Evolutionary conservation across 23 tunicate genomes (phyloP), one percentile per base, ranked within the genome.

Genomic region (Trididemnum clinides): DNA sequence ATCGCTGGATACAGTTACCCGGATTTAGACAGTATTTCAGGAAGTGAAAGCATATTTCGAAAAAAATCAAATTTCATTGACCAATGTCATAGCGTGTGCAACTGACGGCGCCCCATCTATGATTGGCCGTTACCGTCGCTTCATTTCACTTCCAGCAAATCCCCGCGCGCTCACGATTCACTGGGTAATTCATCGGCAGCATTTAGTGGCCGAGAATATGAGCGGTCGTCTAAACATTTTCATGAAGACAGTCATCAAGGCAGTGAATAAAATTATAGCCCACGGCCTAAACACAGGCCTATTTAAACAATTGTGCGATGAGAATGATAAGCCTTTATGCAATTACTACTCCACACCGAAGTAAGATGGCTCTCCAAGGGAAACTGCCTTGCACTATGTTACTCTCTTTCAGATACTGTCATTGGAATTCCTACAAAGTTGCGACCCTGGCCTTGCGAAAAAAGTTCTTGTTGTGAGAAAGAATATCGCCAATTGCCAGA

Each of bases 191-290:
- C 78, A 79, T 51, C 77, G 85, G 58, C 85, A 85, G 84, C 84
- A 85, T 85, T 77, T 85, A 34, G 89, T 59, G 72, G 83, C 89
- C 51, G 78, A 86, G 51, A 38, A 80, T 39, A 28, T 86, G 39
- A 86, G 90, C 37, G 85, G 19, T 39, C 77, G 90, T 33, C 65
- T 86, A 26, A 38, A 70, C 34, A 2, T 26, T 19, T 64, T 15
- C 54, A 7, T 44, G 54, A 44, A 44, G 54, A 44, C 89, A 26
- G 66, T 84, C 39, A 74, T 84, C 35, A 85, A 51, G 29, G 74
- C 89, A 85, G 74, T 85, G 33, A 87, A 87, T 49, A 87, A 80
- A 70, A 86, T 86, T 44, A 80, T 80, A 79, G 90, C 90, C 34
- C 85, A 63, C 39, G 78, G 86, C 7, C 78, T 86, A 36, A 86